Conservation (phyloP, 2,113 vertebrate genomes). For the Perca fluviatilis region DNA sequence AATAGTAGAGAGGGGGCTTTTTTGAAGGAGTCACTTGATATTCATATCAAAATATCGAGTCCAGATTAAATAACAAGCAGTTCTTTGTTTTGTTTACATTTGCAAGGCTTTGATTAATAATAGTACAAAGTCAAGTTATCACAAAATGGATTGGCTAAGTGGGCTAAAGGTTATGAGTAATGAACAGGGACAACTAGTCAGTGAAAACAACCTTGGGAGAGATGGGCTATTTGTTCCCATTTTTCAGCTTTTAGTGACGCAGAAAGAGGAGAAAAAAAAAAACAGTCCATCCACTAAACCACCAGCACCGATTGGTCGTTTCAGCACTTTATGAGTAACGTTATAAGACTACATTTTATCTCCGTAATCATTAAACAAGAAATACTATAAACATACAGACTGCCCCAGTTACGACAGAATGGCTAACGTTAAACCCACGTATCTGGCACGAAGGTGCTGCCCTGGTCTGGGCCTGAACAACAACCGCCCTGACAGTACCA, state of each 20-base stretch:
- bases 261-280: slow-evolving; percentile 20
- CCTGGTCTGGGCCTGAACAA: slow-evolving; percentile 45
- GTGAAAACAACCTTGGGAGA: slow-evolving; percentile 31
- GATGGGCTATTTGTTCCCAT: neutral
- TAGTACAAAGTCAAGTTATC: neutral
- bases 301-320: slow-evolving; percentile 20
- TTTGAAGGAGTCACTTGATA: neutral
- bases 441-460: neutral
- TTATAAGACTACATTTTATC: neutral
- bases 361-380: slow-evolving; percentile 16
- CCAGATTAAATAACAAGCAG: neutral
- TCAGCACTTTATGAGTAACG: neutral
- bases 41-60: neutral
- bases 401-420: neutral
- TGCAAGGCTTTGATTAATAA: neutral
- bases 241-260: slow-evolving; percentile 49
- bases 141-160: slow-evolving; percentile 30
- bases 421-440: neutral
- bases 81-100: neutral
- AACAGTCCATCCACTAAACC: slow-evolving; percentile 39
- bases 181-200: slow-evolving; percentile 13
- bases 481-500: slow-evolving; percentile 38
- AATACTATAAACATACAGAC: accelerated
- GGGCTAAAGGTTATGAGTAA: slow-evolving; percentile 50
- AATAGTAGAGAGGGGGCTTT: neutral